Conservation (phyloP, 2,888 invertebrate species). For the Pedicia rivosa region DNA sequence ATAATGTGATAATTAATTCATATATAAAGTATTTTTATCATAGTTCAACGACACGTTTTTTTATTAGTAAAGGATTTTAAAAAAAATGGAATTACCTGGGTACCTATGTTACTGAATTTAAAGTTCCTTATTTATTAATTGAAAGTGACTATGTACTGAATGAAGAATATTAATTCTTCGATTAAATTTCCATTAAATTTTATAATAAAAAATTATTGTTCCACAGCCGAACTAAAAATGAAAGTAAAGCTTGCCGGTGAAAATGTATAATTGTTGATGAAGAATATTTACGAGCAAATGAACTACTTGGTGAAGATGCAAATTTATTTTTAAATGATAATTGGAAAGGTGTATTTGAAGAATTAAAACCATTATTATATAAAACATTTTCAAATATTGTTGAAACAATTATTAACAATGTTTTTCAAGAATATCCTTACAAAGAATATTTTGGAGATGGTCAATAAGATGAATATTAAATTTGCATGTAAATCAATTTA, state of each 20-base stretch:
- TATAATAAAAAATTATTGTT: no score
- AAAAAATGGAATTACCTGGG: not conserved
- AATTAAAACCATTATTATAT: slow-evolving; percentile 21
- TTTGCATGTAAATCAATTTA: no score
- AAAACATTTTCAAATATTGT: slow-evolving; percentile 23
- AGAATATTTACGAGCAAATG: no score
- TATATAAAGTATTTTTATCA: no score
- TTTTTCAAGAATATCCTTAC: slow-evolving; percentile 26
- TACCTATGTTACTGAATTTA: not conserved
- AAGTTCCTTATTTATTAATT: no score
- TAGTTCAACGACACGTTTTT: not conserved
- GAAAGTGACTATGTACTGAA: no score
- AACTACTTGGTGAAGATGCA: slow-evolving; percentile 7
- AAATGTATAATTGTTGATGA: slow-evolving; percentile 10
- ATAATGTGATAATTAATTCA: no score
- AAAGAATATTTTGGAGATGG: slow-evolving; percentile 19
- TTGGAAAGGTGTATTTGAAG: slow-evolving; percentile 17
- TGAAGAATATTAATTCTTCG: no score
- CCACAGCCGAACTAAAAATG: not conserved
- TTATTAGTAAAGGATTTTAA: no score
- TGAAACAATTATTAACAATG: slow-evolving; percentile 20
- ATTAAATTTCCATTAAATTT: no score
- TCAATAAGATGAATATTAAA: slow-evolving; percentile 9
- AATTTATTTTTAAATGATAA: slow-evolving; percentile 12
- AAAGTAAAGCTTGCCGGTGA: not conserved